Evolutionary conservation across 2,113 vertebrate genomes (phyloP), one percentile per base, ranked within the genome.

Genomic region (Neogobius melanostomus): DNA sequence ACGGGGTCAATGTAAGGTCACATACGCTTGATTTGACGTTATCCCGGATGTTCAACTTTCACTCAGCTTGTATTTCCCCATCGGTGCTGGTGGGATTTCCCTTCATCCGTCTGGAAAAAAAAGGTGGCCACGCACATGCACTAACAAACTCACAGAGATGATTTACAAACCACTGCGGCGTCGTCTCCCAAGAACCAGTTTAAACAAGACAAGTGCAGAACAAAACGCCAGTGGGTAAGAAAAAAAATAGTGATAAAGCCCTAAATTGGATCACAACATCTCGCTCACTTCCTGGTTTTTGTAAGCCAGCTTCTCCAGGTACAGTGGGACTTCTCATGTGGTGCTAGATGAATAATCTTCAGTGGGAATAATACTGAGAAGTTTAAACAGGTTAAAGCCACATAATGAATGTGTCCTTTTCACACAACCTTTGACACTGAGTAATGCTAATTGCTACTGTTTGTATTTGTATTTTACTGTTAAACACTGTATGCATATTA

Each of bases 231-330:
- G 28, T 21, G 16, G 64, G 61, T 50, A n/a, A 61, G 15, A 64
- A 69, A 72, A 42, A 42, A 11, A 77, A 78, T 76, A 71, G 71
- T 62, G 68, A 72, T 77, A 83, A 78, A 71, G 71, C 82, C 61
- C 77, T 81, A 80, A 88, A 90, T 84, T 76, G 85, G 86, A 86
- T 89, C 82, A 74, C 79, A 88, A 44, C 15, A 44, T 72, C 66
- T 73, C 54, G 65, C 62, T 71, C 11, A 1, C 17, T 70, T 56
- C 54, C 67, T 62, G n/a, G 3, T 64, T 64, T 14, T 45, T 21
- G 8, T 0, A 44, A 75, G 59, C 75, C 64, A 0, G 10, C 80
- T 60, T 80, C 82, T 81, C 64, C 47, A 74, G 73, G 81, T 66
- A 79, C 71, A 64, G 71, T 48, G n/a, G 60, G 72, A 57, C 16